A percentile compares a stretch with the other conserved stretches of the same genome.
These are phyloP conservation scores for Rhimphoctona megacephalus DNA, from an alignment of 2,888 invertebrate species.

Conservation along the genomic window DNA sequence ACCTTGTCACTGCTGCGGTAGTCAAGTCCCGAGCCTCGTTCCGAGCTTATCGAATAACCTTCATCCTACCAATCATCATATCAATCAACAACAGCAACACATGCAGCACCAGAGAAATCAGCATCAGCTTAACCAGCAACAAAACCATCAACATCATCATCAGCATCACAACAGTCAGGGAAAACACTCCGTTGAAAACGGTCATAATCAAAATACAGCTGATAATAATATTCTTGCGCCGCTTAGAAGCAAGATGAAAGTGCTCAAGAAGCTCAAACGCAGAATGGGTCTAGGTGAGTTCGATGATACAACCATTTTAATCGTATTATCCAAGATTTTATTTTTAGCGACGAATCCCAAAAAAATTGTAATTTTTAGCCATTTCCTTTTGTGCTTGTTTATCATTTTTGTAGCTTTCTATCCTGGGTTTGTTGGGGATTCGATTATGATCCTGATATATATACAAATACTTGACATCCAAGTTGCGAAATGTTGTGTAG, in stretches of 20 bases:
- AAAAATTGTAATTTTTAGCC: neutral
- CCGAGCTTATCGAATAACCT: conserved; percentile 63
- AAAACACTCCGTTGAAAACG: conserved; percentile 64
- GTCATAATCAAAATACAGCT: conserved; percentile 70
- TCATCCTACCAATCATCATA: conserved; percentile 58
- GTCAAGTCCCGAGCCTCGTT: conserved; percentile 76
- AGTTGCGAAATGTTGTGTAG: neutral
- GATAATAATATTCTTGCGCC: conserved; percentile 85
- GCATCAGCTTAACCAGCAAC: conserved; percentile 64
- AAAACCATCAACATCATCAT: conserved; percentile 69
- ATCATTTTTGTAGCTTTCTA: neutral
- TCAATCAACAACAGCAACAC: conserved; percentile 68
- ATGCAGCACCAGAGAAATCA: conserved; percentile 64
- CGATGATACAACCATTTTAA: neutral
- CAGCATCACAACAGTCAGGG: conserved; percentile 70
- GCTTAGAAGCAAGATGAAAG: conserved; percentile 92
- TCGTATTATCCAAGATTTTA: neutral
- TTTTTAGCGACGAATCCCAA: neutral
- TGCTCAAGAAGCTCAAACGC: conserved; percentile 94
- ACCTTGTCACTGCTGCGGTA: conserved; percentile 81
- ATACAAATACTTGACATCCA: neutral
- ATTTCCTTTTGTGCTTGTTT: neutral
- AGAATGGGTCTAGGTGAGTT: conserved; percentile 94
- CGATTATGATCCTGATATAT: neutral
- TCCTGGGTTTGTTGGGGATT: neutral